Conservation (phyloP, 2,113 vertebrate genomes). For the Ornithorhynchus anatinus region DNA sequence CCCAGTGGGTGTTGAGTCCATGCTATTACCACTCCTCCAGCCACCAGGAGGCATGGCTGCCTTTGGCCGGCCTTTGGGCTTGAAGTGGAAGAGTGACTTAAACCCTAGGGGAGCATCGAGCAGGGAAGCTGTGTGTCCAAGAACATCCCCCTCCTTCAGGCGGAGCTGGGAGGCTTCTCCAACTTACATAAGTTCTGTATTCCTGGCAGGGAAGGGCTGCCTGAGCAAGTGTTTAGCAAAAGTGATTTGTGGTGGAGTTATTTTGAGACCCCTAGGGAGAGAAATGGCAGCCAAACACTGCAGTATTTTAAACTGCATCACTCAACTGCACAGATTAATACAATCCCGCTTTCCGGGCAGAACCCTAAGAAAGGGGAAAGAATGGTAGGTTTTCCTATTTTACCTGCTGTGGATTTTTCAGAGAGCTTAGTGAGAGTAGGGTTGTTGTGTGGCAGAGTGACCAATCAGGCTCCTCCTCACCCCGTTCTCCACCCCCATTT, state of each 20-base stretch:
- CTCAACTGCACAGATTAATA: constrained; percentile 61
- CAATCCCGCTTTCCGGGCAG: constrained; percentile 27
- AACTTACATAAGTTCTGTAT: constrained; percentile 35
- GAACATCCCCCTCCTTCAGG: constrained; percentile 3
- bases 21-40: background rate
- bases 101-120: background rate
- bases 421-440: background rate
- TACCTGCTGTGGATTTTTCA: background rate
- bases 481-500: background rate
- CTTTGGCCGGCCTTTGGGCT: background rate
- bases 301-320: constrained; percentile 59
- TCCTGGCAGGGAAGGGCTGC: constrained; percentile 32
- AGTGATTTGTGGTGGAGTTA: constrained; percentile 61
- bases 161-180: constrained; percentile 6
- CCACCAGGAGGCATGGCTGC: background rate
- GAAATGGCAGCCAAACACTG: constrained; percentile 44
- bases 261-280: constrained; percentile 51
- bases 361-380: constrained; percentile 10
- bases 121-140: background rate
- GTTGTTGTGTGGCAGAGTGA: background rate
- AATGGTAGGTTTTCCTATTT: background rate
- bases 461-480: background rate
- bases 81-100: background rate
- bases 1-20: no score
- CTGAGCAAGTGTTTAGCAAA: constrained; percentile 29